Evolutionary conservation across 2,797 vertebrate genomes (phyloP).

Genomic region (Picus viridis): DNA sequence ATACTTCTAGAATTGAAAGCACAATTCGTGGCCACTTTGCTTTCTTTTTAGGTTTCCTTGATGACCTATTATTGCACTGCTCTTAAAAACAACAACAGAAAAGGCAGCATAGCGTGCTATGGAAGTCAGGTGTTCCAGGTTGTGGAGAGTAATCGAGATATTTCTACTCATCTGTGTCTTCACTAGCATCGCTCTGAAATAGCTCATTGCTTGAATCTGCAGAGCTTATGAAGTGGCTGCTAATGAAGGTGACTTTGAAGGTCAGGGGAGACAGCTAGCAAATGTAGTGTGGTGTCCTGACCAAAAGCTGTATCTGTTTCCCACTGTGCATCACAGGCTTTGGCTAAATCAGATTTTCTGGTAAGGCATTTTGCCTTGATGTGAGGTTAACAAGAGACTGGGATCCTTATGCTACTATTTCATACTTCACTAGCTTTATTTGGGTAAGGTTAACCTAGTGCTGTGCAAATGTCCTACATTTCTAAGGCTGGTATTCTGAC

Average conservation of each 20-base stretch:
- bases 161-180: not conserved
- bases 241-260: not conserved
- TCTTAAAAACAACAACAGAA: not conserved
- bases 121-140: not conserved
- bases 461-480: not conserved
- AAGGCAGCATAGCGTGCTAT: not conserved
- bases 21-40: not conserved
- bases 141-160: not conserved
- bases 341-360: not conserved
- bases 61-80: not conserved
- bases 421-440: not conserved
- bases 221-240: not conserved
- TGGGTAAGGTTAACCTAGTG: not conserved
- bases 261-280: not conserved
- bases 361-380: not conserved
- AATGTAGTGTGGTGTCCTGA: not conserved
- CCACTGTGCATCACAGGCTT: not conserved
- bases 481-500: not conserved
- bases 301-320: not conserved
- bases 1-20: not conserved
- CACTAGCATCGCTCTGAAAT: not conserved
- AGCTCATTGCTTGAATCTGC: not conserved
- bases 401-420: not conserved
- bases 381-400: not conserved
- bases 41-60: not conserved